These are phyloP conservation scores for Megaceryle maxima DNA, from an alignment of 2,113 vertebrate species.

Conservation along the genomic window DNA sequence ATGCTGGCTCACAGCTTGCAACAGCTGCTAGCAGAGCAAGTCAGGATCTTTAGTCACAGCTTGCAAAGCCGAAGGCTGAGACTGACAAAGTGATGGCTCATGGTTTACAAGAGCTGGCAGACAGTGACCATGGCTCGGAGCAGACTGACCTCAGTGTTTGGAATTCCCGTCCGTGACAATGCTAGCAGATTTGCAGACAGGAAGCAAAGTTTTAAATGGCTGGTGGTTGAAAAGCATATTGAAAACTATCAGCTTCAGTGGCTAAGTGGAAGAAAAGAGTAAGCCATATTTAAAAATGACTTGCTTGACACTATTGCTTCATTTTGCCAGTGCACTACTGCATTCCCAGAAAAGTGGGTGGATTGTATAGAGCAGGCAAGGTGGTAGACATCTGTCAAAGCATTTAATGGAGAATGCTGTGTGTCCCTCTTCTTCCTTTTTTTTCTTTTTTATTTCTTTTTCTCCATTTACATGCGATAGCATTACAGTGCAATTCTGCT, in stretches of 20 bases:
- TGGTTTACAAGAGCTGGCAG: not conserved
- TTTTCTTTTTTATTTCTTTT: not conserved
- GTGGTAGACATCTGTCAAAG: not conserved
- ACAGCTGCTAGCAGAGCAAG: not conserved
- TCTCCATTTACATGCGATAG: rapidly evolving
- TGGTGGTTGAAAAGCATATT: not conserved
- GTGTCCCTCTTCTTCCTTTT: not conserved
- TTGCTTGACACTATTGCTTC: not conserved
- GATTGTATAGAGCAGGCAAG: not conserved
- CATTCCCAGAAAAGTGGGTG: not conserved
- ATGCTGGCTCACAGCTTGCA: conserved; percentile 41
- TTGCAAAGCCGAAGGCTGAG: not conserved
- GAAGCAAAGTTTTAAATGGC: too few relatives aligned
- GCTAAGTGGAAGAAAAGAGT: not conserved
- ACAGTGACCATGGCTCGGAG: not conserved
- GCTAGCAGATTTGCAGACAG: not conserved
- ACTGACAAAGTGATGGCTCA: not conserved
- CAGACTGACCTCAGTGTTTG: not conserved
- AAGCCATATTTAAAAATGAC: not conserved
- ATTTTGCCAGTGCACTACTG: not conserved
- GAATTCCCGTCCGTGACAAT: not conserved
- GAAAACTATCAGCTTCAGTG: rapidly evolving
- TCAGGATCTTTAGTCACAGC: not conserved
- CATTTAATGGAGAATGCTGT: not conserved
- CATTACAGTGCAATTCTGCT: not conserved